A percentile compares a stretch with the other conserved stretches of the same genome.
phyloP scores from a whole-genome alignment of 2,888 invertebrate species.

The Lycophotia porphyrea region DNA sequence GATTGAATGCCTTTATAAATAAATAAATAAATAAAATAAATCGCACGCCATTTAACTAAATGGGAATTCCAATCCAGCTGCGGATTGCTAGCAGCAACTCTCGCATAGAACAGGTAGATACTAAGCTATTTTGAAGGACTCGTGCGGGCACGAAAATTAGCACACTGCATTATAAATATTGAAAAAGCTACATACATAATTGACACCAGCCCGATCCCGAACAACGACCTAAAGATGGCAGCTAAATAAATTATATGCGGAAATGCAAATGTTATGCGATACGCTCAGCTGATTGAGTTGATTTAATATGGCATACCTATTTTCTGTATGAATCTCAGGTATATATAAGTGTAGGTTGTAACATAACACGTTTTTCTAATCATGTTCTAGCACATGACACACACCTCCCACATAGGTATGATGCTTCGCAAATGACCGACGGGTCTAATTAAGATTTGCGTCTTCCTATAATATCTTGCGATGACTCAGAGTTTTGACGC shows the following conservation, averaged over 20 bases:
- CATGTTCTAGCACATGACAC: conserved; percentile 31
- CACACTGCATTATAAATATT: neutral
- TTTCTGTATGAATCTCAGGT: conserved; percentile 2
- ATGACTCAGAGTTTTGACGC: conserved; percentile 25
- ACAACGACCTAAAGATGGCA: conserved; percentile 19
- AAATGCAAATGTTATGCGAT: conserved; percentile 45
- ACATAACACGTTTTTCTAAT: conserved; percentile 44
- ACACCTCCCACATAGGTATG: conserved; percentile 27
- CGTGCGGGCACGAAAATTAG: neutral
- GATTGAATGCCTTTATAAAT: too few relatives aligned
- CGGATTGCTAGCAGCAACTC: neutral
- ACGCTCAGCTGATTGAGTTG: conserved; percentile 48
- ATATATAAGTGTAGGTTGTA: conserved; percentile 44
- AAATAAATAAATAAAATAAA: too few relatives aligned
- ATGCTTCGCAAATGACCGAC: conserved; percentile 18
- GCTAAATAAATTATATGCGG: conserved; percentile 29
- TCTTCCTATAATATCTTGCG: conserved; percentile 12
- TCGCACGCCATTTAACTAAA: neutral
- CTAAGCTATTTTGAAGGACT: neutral
- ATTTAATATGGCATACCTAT: conserved; percentile 27
- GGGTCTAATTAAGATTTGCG: conserved; percentile 38
- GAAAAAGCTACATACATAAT: neutral
- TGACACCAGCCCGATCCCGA: neutral
- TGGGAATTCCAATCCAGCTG: neutral
- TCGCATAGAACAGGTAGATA: neutral